Percentiles rank a stretch among this genome's conserved stretches.
These are phyloP conservation scores for Pterostichus madidus DNA, from an alignment of 2,888 invertebrate genomes.

Conservation along the genomic window DNA sequence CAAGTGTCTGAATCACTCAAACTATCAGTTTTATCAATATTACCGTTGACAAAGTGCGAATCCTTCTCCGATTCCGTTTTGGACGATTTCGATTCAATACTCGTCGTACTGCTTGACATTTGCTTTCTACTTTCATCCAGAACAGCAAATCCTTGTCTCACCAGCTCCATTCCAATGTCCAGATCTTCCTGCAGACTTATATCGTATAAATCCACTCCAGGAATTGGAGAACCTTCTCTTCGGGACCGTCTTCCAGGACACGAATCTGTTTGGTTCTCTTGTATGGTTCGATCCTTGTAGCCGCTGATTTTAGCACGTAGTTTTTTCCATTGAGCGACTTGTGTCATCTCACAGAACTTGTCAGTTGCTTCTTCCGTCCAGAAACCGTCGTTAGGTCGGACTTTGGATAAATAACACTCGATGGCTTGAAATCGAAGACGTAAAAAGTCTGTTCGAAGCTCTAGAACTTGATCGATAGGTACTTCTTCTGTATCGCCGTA, in stretches of 20 bases:
- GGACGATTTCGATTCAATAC: conserved; percentile 35
- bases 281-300: conserved; percentile 78
- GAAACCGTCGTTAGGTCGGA: conserved; percentile 79
- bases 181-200: conserved; percentile 82
- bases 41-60: conserved; percentile 36
- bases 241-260: conserved; percentile 74
- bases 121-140: conserved; percentile 70
- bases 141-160: conserved; percentile 81
- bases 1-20: neutral
- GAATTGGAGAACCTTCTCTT: conserved; percentile 86
- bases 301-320: conserved; percentile 87
- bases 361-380: conserved; percentile 84
- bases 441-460: conserved; percentile 87
- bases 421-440: conserved; percentile 90
- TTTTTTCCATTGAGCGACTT: conserved; percentile 90
- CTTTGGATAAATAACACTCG: conserved; percentile 89
- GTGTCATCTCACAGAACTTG: conserved; percentile 85
- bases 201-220: conserved; percentile 88
- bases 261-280: neutral
- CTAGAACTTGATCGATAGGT: conserved; percentile 83
- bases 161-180: conserved; percentile 82
- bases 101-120: conserved; percentile 12
- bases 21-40: conserved; percentile 10
- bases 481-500: conserved; percentile 91
- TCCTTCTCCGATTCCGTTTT: conserved; percentile 7